Conservation (phyloP, 2,888 invertebrate genomes). For the Cheilosia urbana region DNA sequence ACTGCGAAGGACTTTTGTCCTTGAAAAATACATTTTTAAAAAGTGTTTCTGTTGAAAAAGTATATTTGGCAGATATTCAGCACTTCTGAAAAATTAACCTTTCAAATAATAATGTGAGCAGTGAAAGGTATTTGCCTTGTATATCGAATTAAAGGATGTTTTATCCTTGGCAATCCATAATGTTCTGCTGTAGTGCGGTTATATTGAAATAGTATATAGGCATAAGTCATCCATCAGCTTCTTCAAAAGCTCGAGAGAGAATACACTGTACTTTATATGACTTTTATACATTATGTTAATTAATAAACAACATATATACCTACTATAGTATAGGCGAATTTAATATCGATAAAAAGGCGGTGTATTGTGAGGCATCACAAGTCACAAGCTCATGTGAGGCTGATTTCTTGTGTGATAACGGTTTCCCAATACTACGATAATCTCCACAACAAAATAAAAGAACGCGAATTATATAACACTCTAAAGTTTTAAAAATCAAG, state of each 20-base stretch:
- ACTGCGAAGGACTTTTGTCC: neutral
- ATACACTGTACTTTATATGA: too few relatives aligned
- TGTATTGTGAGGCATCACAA: too few relatives aligned
- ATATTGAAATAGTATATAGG: neutral
- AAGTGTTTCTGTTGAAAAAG: neutral
- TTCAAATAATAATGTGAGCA: neutral
- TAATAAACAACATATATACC: too few relatives aligned
- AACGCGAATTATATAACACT: too few relatives aligned
- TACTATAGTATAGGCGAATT: too few relatives aligned
- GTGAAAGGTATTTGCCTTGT: neutral
- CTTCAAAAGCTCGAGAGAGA: neutral
- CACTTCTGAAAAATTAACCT: neutral
- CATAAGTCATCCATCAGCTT: neutral
- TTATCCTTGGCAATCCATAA: neutral
- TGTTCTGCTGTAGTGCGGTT: neutral
- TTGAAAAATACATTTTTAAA: neutral
- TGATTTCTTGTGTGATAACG: too few relatives aligned
- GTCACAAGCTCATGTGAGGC: too few relatives aligned
- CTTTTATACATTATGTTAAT: too few relatives aligned
- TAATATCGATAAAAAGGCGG: too few relatives aligned
- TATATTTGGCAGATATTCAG: neutral
- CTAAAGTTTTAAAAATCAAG: too few relatives aligned
- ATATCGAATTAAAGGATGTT: neutral
- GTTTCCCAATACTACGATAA: too few relatives aligned
- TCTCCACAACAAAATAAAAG: too few relatives aligned